A percentile compares a stretch with the other conserved stretches of the same genome.
Conservation (phyloP, 2,888 invertebrate species). For the Ormyrus pomaceus region DNA sequence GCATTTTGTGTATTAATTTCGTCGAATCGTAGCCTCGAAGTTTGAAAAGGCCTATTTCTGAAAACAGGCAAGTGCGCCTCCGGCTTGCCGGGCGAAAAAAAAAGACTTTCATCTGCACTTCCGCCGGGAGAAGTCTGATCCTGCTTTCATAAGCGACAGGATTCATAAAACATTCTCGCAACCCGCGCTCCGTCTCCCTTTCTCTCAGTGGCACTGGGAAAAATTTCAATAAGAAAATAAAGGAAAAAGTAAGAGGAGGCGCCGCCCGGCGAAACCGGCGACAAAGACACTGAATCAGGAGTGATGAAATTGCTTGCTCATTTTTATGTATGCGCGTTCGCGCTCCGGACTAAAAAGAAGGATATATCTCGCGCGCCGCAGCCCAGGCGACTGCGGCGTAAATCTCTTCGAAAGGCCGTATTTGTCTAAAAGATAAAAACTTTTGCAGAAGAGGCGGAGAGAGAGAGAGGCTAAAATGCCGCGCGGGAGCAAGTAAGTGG, state of each 20-base stretch:
- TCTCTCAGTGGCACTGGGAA: not conserved
- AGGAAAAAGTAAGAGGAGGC: conserved; percentile 1
- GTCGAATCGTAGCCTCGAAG: too few relatives aligned
- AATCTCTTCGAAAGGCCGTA: conserved; percentile 42
- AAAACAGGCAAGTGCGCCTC: too few relatives aligned
- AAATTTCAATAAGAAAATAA: conserved; percentile 24
- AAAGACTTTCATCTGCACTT: too few relatives aligned
- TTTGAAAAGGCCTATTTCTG: too few relatives aligned
- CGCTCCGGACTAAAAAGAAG: not conserved
- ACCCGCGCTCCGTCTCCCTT: too few relatives aligned
- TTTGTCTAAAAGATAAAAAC: conserved; percentile 48
- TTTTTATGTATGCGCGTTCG: conserved; percentile 33
- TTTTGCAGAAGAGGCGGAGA: conserved; percentile 1
- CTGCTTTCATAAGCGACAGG: too few relatives aligned
- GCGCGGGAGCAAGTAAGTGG: conserved; percentile 31
- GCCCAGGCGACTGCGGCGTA: conserved; percentile 23
- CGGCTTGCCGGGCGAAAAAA: not conserved
- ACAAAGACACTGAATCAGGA: conserved; percentile 35
- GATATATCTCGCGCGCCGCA: not conserved
- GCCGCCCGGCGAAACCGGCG: not conserved
- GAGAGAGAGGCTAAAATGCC: too few relatives aligned
- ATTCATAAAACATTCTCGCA: not conserved
- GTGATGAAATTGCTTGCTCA: conserved; percentile 49
- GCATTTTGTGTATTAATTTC: too few relatives aligned
- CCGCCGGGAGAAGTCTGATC: too few relatives aligned